Percentiles rank a stretch among this genome's conserved stretches.
Evolutionary conservation across 2,888 invertebrate species (phyloP).

Genomic region (Platycheirus albimanus): DNA sequence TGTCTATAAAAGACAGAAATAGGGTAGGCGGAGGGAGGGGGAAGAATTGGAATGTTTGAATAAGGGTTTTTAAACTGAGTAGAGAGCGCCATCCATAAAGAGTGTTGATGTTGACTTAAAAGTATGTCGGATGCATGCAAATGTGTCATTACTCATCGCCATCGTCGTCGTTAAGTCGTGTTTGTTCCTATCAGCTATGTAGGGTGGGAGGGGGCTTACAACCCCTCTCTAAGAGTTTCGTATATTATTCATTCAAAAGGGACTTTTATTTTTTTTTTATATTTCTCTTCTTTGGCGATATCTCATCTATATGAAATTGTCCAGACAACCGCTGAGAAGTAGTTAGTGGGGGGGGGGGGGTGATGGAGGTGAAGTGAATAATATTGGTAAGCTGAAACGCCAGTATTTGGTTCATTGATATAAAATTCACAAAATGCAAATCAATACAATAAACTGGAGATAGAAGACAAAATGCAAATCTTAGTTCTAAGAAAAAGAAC

Average conservation of each 20-base stretch:
- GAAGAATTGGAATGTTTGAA: too few species aligned
- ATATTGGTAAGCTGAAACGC: slow-evolving; percentile 2
- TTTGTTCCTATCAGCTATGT: slow-evolving; percentile 14
- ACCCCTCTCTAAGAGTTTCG: not conserved
- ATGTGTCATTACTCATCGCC: slow-evolving; percentile 69
- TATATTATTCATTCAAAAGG: slow-evolving; percentile 8
- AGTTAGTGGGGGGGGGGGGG: not conserved
- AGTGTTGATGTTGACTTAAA: slow-evolving; percentile 71
- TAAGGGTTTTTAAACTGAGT: slow-evolving; percentile 10
- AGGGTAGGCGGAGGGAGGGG: too few species aligned
- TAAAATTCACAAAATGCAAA: slow-evolving; percentile 52
- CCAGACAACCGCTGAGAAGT: slow-evolving; percentile 22
- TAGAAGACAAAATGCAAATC: slow-evolving; percentile 13
- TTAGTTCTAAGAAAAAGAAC: slow-evolving; percentile 35
- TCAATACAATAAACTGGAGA: slow-evolving; percentile 34
- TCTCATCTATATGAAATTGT: slow-evolving; percentile 64
- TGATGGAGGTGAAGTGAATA: not conserved
- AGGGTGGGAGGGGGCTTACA: slow-evolving; percentile 30
- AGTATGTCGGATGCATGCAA: slow-evolving; percentile 73
- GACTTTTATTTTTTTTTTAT: slow-evolving; percentile 22
- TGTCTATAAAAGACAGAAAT: slow-evolving; percentile 9
- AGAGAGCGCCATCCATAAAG: slow-evolving; percentile 57
- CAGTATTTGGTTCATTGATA: slow-evolving; percentile 42
- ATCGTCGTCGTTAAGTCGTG: not conserved
- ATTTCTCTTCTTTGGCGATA: slow-evolving; percentile 47